A percentile compares a stretch with the other conserved stretches of the same genome.
Evolutionary conservation across 2,888 invertebrate species (phyloP).

Genomic region (Augochlorella aurata): DNA sequence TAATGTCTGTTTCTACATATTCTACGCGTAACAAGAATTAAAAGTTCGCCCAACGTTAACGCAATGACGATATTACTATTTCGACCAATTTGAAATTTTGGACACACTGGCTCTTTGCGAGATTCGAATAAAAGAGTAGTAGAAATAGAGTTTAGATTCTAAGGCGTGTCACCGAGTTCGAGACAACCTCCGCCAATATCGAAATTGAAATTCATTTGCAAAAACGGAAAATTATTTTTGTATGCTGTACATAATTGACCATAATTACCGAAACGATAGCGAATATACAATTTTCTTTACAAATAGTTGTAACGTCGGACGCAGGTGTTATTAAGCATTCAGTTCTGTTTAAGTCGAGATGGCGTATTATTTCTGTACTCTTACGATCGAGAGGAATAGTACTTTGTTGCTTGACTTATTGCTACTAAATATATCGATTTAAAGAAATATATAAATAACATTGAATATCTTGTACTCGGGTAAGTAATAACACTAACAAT

Average conservation of each 20-base stretch:
- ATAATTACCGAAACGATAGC: background rate
- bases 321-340: background rate
- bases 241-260: background rate
- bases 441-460: background rate
- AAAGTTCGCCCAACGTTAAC: background rate
- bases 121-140: background rate
- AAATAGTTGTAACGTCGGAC: background rate
- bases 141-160: background rate
- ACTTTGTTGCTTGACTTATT: background rate
- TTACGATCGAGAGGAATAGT: background rate
- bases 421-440: background rate
- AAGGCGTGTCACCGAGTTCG: background rate
- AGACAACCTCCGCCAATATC: background rate
- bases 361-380: background rate
- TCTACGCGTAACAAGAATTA: background rate
- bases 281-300: background rate
- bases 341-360: background rate
- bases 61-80: background rate
- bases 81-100: background rate
- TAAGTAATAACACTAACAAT: background rate
- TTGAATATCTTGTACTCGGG: constrained; percentile 9
- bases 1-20: background rate
- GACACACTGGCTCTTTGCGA: background rate
- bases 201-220: background rate
- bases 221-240: background rate